Conservation (phyloP, 2,113 vertebrate species). For the Phrynocephalus versicolor region DNA sequence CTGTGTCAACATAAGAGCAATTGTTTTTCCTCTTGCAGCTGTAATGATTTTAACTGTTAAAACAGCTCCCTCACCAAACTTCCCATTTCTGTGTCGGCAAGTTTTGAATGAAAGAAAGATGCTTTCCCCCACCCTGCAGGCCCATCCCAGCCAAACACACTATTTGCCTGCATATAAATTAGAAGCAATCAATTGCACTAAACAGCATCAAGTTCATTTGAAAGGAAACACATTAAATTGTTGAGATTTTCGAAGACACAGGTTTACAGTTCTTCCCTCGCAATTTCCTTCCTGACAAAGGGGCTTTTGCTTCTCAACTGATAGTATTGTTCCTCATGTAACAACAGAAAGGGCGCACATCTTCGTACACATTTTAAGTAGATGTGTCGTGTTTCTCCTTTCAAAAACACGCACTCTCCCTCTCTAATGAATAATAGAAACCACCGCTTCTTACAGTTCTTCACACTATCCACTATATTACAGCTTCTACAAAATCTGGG, state of each 20-base stretch:
- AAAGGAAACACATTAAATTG: constrained; percentile 59
- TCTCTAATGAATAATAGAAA: constrained; percentile 69
- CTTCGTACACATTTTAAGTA: constrained; percentile 70
- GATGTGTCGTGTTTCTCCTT: constrained; percentile 69
- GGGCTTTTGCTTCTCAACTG: constrained; percentile 54
- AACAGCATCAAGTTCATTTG: constrained; percentile 46
- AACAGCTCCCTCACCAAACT: neutral
- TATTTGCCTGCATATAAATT: constrained; percentile 62
- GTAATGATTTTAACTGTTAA: neutral
- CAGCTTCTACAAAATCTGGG: constrained; percentile 50
- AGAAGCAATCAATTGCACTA: constrained; percentile 54
- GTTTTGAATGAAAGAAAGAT: constrained; percentile 31
- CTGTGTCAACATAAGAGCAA: neutral
- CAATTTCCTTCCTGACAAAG: constrained; percentile 64
- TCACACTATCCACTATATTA: neutral
- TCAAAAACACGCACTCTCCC: constrained; percentile 50
- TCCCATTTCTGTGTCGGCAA: constrained; percentile 7
- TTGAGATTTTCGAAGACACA: constrained; percentile 58
- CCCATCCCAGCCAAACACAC: neutral
- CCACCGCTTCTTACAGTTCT: constrained; percentile 45
- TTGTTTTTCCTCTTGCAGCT: neutral
- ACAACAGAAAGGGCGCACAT: constrained; percentile 70
- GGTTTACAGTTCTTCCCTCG: constrained; percentile 46
- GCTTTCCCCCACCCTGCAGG: neutral
- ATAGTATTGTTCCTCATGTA: constrained; percentile 52